A percentile compares a stretch with the other conserved stretches of the same genome.
Conservation (phyloP, 2,888 invertebrate genomes). For the Prosapia bicincta region DNA sequence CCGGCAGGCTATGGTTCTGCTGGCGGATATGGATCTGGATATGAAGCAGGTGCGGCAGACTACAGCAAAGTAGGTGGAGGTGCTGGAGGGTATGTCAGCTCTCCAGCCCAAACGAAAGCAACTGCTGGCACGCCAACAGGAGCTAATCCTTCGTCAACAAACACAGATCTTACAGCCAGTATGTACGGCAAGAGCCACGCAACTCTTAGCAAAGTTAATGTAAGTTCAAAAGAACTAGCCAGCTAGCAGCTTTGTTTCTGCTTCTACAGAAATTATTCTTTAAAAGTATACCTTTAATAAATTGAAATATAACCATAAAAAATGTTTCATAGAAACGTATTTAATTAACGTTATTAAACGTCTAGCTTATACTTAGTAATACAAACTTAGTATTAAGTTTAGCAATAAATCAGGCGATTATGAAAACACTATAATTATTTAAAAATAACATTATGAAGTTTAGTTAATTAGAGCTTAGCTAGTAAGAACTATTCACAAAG, state of each 20-base stretch:
- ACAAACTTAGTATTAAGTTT: too few relatives aligned
- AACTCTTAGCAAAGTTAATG: constrained; percentile 86
- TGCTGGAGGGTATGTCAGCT: constrained; percentile 44
- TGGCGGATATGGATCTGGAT: constrained; percentile 56
- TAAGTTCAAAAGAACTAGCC: constrained; percentile 62
- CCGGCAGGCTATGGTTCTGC: constrained; percentile 27
- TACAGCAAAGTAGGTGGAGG: constrained; percentile 51
- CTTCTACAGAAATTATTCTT: constrained; percentile 17
- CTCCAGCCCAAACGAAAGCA: constrained; percentile 50
- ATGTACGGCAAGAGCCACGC: constrained; percentile 88
- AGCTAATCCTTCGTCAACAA: constrained; percentile 46
- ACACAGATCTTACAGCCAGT: constrained; percentile 47
- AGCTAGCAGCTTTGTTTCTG: constrained; percentile 5
- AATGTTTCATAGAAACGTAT: too few relatives aligned
- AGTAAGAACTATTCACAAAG: too few relatives aligned
- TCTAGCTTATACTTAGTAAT: too few relatives aligned
- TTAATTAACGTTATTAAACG: too few relatives aligned
- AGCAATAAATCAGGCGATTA: too few relatives aligned
- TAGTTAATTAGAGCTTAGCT: too few relatives aligned
- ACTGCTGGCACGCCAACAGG: constrained; percentile 44
- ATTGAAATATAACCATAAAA: too few relatives aligned
- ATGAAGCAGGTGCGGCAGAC: constrained; percentile 54
- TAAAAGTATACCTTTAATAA: too few relatives aligned
- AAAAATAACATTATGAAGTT: too few relatives aligned
- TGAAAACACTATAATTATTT: too few relatives aligned